These are phyloP conservation scores for Hippasteria phrygiana DNA, from an alignment of 53 echinoderm and acorn worm species.

Conservation along the genomic window DNA sequence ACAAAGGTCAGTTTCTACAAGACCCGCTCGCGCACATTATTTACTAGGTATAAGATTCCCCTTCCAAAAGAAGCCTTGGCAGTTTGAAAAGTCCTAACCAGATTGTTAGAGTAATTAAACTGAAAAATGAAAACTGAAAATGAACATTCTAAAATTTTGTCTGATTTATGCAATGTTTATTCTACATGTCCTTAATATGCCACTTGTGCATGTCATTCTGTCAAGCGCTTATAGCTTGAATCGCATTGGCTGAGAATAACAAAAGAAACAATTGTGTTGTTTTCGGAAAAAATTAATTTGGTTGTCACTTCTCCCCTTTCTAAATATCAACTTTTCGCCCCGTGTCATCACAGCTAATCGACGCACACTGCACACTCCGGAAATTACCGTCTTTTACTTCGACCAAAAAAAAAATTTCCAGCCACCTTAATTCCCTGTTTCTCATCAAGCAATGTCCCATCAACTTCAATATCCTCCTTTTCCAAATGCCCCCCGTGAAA, in stretches of 20 bases:
- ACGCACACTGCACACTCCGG: neutral
- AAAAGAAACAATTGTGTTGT: neutral
- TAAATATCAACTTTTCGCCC: neutral
- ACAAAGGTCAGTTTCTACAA: too few species aligned
- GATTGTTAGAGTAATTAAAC: too few species aligned
- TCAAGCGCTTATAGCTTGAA: neutral
- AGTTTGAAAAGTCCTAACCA: too few species aligned
- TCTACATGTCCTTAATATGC: too few species aligned
- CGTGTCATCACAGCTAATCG: neutral
- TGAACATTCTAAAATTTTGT: too few species aligned
- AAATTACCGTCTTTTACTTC: conserved; percentile 11
- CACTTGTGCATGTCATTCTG: neutral
- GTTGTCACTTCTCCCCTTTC: neutral
- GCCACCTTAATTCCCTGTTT: neutral
- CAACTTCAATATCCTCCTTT: conserved; percentile 54
- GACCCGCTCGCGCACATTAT: too few species aligned
- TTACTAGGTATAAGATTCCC: too few species aligned
- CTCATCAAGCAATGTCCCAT: conserved; percentile 43
- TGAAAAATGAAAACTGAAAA: too few species aligned
- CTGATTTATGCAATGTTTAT: too few species aligned
- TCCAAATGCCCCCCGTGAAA: conserved; percentile 33
- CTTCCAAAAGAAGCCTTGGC: too few species aligned
- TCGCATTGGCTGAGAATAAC: neutral
- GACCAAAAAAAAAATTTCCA: conserved; percentile 5
- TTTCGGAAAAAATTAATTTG: neutral